Evolutionary conservation across 2,888 invertebrate genomes (phyloP), one percentile per base, ranked within the genome.

Genomic region (Tetanocera ferruginea): DNA sequence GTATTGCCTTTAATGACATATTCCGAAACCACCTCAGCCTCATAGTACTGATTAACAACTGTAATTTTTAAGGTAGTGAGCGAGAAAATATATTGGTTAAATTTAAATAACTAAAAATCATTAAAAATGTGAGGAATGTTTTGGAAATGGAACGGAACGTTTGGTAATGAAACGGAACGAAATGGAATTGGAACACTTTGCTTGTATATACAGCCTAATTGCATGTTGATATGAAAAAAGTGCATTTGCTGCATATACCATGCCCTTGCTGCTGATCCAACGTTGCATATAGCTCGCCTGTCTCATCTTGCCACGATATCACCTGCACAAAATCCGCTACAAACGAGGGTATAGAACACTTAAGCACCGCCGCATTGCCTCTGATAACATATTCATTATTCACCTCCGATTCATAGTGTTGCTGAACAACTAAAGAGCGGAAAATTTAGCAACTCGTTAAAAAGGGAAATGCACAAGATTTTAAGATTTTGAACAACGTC

Each of bases 21-120:
- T 89, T 97, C 96, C 81, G 96, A 96, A 83, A 96, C 95, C 83
- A 95, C 95, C 91, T 96, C 96, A 60, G 95, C 95, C 90, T 96
- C 95, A 90, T 96, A 97, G 89, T 94, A 95, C 90, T 97, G 96
- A 87, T 95, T 94, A 79, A 96, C 96, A 89, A 96, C 96, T 97
- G 92, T 67, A 85, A 82, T 11, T 51, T 66, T 11, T 8, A 64
- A 31, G 28, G 25, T 31, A 4, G 23, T 23, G 23, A 57, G 57
- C 19, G 19, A 25, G 14, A 43, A 43, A 43, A 43, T 5, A 43
- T 43, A 43, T 43, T 11, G 11, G 11, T 11, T 8, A 37, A 19
- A 0, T 57, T 9, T 8, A 43, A 19, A 5, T n/a, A 67, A 37
- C 34, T 43, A 4, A 60, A 60, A 25, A 60, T 25, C 9, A 60